Percentiles rank a stretch among this genome's conserved stretches.
Conservation (phyloP, 92 coral and sea anemone genomes). For the Epizoanthus rinbou region DNA sequence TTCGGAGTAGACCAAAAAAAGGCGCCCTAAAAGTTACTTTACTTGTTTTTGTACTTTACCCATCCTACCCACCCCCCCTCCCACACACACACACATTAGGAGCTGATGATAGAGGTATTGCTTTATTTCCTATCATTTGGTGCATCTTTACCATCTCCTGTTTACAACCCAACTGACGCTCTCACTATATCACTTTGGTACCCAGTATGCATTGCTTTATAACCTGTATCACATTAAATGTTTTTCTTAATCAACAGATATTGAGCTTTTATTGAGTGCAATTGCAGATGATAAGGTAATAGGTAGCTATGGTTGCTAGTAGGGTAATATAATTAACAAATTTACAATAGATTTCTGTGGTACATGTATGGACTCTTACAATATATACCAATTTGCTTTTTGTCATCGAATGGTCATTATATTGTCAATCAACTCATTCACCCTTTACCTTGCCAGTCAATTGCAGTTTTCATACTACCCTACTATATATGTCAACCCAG, state of each 20-base stretch:
- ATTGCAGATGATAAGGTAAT: slow-evolving; percentile 84
- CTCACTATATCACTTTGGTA: neutral
- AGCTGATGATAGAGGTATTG: neutral
- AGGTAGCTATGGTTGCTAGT: neutral
- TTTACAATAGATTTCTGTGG: neutral
- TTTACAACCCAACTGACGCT: too few relatives aligned
- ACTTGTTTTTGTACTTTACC: too few relatives aligned
- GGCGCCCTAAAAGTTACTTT: too few relatives aligned
- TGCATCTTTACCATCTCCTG: too few relatives aligned
- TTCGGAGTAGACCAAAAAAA: too few relatives aligned
- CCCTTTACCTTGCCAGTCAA: too few relatives aligned
- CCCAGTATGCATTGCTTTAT: neutral
- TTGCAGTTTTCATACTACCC: too few relatives aligned
- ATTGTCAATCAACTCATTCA: too few relatives aligned
- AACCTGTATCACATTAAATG: neutral
- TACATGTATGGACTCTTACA: neutral
- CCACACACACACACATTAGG: too few relatives aligned
- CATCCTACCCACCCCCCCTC: neutral
- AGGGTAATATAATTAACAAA: too few relatives aligned
- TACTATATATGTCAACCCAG: neutral
- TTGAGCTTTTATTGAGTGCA: slow-evolving; percentile 64
- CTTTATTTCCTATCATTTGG: neutral
- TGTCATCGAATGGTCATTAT: too few relatives aligned
- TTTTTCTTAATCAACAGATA: slow-evolving; percentile 58
- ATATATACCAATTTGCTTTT: too few relatives aligned